Evolutionary conservation across 2,113 vertebrate genomes (phyloP), one percentile per base, ranked within the genome.

Genomic region (Anguilla rostrata): DNA sequence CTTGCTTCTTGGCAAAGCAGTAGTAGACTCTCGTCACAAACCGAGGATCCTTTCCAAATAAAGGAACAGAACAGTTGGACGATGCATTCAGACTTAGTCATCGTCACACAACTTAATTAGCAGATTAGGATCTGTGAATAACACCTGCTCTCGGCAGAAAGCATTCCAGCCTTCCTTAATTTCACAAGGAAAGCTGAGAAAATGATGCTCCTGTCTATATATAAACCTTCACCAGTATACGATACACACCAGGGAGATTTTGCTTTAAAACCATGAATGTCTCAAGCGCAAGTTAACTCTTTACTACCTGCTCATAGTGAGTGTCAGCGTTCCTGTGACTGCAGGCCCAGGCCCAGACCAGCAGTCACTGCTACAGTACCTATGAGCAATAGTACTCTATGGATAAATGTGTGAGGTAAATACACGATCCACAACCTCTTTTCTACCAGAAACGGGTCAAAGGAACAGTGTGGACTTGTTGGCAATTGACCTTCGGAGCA

Each of bases 61-160:
- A 78, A 85, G 41, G 15, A 85, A 43, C 75, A 53, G 84, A 78
- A 34, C 75, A 78, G 71, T 53, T 79, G 84, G 71, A 75, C 53
- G 46, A 78, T 53, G 41, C 53, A 41, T 85, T 79, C 75, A 46
- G 46, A 78, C 18, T 79, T 78, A 43, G 63, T 39, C 40, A 79
- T 78, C 84, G n/a, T 85, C 84, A 39, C 75, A 43, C 56, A 85
- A 85, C 46, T 49, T 85, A 56, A 85, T 85, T 85, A 85, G 71
- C 41, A 79, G 71, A 40, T 81, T 46, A 40, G 39, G 39, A 85
- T 85, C 84, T 85, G 66, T 39, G 84, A 79, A 26, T 79, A 43
- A n/a, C 84, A 49, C 84, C 84, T 78, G 41, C 71, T 85, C 84
- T 85, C 3, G 15, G 3, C 53, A 71, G 84, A 41, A 16, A 39